Conservation (phyloP, 2,113 vertebrate species). For the Prunella himalayana region DNA sequence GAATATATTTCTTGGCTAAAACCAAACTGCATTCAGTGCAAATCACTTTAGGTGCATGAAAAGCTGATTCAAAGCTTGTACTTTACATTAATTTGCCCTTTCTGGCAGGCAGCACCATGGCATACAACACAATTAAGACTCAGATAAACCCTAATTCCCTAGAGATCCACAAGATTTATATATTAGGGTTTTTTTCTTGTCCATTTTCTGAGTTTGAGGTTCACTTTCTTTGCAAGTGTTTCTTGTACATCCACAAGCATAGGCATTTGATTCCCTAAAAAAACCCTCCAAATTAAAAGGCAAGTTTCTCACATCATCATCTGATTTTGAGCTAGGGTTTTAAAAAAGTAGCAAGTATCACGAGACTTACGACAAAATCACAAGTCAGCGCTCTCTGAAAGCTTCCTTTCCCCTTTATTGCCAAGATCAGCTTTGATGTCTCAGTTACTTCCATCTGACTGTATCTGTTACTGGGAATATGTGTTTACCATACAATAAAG, state of each 20-base stretch:
- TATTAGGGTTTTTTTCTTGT: not conserved
- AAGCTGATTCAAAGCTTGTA: not conserved
- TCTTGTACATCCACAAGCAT: not conserved
- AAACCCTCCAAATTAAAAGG: not conserved
- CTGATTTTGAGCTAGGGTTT: not conserved
- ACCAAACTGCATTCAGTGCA: not conserved
- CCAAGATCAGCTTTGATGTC: conserved; percentile 3
- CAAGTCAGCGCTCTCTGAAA: not conserved
- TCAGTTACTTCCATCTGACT: not conserved
- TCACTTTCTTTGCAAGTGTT: not conserved
- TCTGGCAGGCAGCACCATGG: not conserved
- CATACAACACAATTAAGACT: not conserved
- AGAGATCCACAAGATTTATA: not conserved
- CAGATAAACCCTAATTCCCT: not conserved
- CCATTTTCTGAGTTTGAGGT: not conserved
- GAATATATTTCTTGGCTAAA: not conserved
- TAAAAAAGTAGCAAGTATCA: conserved; percentile 21
- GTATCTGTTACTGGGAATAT: not conserved
- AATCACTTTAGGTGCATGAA: not conserved
- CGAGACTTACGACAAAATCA: not conserved
- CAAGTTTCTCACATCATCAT: conserved; percentile 10
- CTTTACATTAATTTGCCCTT: not conserved
- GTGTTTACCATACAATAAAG: not conserved
- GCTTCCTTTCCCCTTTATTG: not conserved
- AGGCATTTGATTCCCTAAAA: not conserved